A percentile compares a stretch with the other conserved stretches of the same genome.
Evolutionary conservation across 2,797 vertebrate genomes (phyloP).

Genomic region (Cheirogaleus major): DNA sequence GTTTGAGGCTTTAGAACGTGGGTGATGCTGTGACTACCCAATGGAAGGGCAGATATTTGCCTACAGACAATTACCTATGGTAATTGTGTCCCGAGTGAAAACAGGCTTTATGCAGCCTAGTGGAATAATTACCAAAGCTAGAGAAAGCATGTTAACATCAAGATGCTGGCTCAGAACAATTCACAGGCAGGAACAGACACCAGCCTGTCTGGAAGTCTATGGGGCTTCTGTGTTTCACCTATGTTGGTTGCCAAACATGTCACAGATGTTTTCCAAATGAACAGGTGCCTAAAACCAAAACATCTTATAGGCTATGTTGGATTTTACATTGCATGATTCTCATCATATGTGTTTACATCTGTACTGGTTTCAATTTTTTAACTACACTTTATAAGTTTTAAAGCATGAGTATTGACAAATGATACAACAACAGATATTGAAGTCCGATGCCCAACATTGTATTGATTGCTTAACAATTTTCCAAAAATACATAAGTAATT

Average conservation of each 20-base stretch:
- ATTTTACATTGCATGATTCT: conserved; percentile 61
- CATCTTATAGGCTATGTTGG: neutral
- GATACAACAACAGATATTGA: neutral
- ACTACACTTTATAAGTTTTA: conserved; percentile 48
- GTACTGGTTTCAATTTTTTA: conserved; percentile 54
- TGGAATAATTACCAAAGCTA: conserved; percentile 60
- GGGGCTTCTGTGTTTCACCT: conserved; percentile 26
- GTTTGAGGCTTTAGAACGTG: conserved; percentile 55
- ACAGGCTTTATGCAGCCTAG: conserved; percentile 63
- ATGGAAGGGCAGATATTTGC: conserved; percentile 74
- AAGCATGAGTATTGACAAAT: conserved; percentile 11
- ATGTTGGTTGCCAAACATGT: conserved; percentile 51
- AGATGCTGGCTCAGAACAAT: conserved; percentile 59
- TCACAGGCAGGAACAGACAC: conserved; percentile 42
- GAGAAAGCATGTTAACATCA: conserved; percentile 72
- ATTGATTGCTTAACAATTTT: neutral
- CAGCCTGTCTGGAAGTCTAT: conserved; percentile 12
- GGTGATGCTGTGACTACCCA: conserved; percentile 47
- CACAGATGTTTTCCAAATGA: conserved; percentile 70
- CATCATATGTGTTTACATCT: conserved; percentile 58
- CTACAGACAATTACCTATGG: conserved; percentile 49
- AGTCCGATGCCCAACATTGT: neutral
- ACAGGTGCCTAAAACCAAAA: conserved; percentile 74
- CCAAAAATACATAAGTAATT: neutral
- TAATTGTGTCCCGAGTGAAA: conserved; percentile 42